Conservation (phyloP, 2,888 invertebrate genomes). For the Oligia fasciuncula region DNA sequence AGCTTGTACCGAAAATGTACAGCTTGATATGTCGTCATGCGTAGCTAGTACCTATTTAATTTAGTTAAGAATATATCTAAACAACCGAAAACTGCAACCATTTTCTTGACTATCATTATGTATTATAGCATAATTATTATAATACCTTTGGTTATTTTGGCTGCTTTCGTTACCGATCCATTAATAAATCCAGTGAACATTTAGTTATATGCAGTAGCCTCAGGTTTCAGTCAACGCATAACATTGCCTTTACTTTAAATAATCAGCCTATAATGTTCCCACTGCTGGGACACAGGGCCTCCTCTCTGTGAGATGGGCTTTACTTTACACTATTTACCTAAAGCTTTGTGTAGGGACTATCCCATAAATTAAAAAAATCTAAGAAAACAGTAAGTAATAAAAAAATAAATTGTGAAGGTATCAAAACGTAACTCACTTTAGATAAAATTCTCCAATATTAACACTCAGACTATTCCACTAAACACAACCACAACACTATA, state of each 20-base stretch:
- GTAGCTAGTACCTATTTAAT: neutral
- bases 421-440: slow-evolving; percentile 33
- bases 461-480: slow-evolving; percentile 3
- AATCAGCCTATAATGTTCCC: neutral
- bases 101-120: neutral
- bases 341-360: neutral
- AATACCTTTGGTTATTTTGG: neutral
- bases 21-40: neutral
- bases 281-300: neutral
- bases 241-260: neutral
- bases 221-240: neutral
- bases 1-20: too few species aligned
- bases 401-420: neutral
- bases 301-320: neutral
- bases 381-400: neutral
- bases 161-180: neutral
- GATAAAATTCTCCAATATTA: neutral
- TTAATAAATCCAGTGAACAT: neutral
- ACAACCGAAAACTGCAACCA: neutral
- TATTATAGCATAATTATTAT: neutral
- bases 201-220: neutral
- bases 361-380: too few species aligned
- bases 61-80: neutral
- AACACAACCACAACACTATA: slow-evolving; percentile 46
- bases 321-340: neutral